These are phyloP conservation scores for Callionymus lyra DNA, from an alignment of 2,113 vertebrate genomes.

Conservation along the genomic window DNA sequence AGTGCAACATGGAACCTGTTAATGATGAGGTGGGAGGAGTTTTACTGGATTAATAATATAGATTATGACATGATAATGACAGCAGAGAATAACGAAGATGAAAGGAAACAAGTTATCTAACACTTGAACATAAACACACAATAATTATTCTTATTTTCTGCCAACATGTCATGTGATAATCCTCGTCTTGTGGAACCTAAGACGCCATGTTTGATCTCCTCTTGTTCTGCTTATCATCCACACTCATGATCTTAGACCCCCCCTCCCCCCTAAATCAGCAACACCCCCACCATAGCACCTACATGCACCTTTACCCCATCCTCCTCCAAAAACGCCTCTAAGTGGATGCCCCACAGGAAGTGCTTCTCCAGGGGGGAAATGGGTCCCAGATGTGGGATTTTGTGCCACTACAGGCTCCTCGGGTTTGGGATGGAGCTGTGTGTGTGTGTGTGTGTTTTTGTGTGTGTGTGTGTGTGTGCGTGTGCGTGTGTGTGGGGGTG, in stretches of 20 bases:
- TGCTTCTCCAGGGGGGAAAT: constrained; percentile 65
- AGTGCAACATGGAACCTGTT: too few relatives aligned
- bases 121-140: too few relatives aligned
- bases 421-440: constrained; percentile 50
- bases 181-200: too few relatives aligned
- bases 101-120: too few relatives aligned
- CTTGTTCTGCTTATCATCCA: constrained; percentile 13
- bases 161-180: too few relatives aligned
- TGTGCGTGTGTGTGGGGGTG: constrained; percentile 8
- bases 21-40: too few relatives aligned
- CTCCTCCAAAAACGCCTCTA: constrained; percentile 43
- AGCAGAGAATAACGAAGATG: too few relatives aligned
- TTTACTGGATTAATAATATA: too few relatives aligned
- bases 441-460: constrained; percentile 6
- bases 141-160: too few relatives aligned
- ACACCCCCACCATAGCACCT: constrained; percentile 16
- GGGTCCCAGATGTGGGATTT: constrained; percentile 66
- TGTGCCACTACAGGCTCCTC: constrained; percentile 56
- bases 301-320: constrained; percentile 28
- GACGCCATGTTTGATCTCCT: neutral
- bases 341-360: constrained; percentile 72
- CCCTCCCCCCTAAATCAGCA: constrained; percentile 8
- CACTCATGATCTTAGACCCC: constrained; percentile 12
- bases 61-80: too few relatives aligned
- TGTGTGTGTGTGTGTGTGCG: neutral